These are phyloP conservation scores for Tipula helvola DNA, from an alignment of 2,888 invertebrate genomes.

Conservation along the genomic window DNA sequence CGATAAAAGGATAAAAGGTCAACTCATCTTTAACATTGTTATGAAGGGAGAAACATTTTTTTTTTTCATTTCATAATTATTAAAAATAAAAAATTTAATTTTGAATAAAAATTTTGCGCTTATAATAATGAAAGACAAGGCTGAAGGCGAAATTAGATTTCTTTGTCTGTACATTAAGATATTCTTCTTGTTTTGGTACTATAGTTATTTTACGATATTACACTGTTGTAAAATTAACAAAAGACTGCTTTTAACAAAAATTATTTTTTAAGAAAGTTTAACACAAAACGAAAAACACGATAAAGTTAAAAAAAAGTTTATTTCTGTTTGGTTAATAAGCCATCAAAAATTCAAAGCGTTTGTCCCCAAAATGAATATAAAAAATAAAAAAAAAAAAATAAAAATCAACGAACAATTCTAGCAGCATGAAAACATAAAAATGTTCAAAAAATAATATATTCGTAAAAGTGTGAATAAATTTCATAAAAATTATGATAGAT, in stretches of 20 bases:
- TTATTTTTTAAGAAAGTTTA: neutral
- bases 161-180: neutral
- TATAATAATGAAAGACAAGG: neutral
- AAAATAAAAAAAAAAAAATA: neutral
- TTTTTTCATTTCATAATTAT: neutral
- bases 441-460: neutral
- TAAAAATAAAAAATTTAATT: neutral
- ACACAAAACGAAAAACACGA: neutral
- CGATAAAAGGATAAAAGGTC: neutral
- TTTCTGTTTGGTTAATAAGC: neutral
- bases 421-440: neutral
- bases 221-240: neutral
- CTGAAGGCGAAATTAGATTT: neutral
- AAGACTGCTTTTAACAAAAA: neutral
- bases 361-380: neutral
- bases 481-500: neutral
- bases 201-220: neutral
- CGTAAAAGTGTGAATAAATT: slow-evolving; percentile 4
- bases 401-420: neutral
- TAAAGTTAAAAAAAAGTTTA: neutral
- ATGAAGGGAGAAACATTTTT: neutral
- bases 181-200: neutral
- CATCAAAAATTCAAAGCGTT: slow-evolving; percentile 4
- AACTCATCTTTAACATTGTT: neutral
- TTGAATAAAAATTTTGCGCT: neutral